Base-by-base conservation (phyloP, 2,888 invertebrate species). In the Trachelus stipa region DNA sequence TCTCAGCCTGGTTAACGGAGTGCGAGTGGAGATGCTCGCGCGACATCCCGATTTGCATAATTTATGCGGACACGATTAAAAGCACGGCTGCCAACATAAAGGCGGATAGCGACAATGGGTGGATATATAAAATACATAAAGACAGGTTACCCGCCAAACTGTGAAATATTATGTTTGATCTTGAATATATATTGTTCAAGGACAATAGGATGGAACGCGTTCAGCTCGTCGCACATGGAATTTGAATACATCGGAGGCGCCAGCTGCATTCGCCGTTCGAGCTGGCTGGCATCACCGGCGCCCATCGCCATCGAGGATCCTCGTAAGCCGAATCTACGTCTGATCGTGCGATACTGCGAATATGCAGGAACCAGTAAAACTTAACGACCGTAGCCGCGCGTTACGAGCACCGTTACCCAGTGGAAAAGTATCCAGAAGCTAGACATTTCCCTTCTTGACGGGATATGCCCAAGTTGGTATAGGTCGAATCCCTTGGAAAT, bases 291-390 rank as follows among this genome's bases (percentile, higher is more conserved):
- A 23, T 56, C 56, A 56, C 23, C 9, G 56, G 23, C 56, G 56
- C 12, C 56, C 56, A 56, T 56, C 77, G 83, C 84, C 83, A 83
- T 85, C 85, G 83, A 34, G 84, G 82, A 84, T 85, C 79, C 33
- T 76, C 33, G 12, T n/a, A 31, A 68, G 56, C 40, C n/a, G 68
- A 73, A 75, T 35, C 37, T 75, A 71, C 75, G 75, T 33, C 35
- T 79, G 56, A 56, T 79, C 81, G 77, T 80, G 79, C 73, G 73
- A 74, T 69, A 69, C 68, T 76, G 79, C 80, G 78, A 81, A 79
- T 82, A 78, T 81, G 80, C 74, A 79, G 76, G 75, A 79, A 79
- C 77, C 79, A 76, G 77, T 82, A 79, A 81, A 82, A 80, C 80
- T 79, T 81, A 81, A 81, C 80, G 79, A 79, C 33, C 71, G 71